A percentile compares a stretch with the other conserved stretches of the same genome.
These are phyloP conservation scores for Cavia porcellus DNA, from an alignment of 2,113 vertebrate genomes.

Conservation along the genomic window DNA sequence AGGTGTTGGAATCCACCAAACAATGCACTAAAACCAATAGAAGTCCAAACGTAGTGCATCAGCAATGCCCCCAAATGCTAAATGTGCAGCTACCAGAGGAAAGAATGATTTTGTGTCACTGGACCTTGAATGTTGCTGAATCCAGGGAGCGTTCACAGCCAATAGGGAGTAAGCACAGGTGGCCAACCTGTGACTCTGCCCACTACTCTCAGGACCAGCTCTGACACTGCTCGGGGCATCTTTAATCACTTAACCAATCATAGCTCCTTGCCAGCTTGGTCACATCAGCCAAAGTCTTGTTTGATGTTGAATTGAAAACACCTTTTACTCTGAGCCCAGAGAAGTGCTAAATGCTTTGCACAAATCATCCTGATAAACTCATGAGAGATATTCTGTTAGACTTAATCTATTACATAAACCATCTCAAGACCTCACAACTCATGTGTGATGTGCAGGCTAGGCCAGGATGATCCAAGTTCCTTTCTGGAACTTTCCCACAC, in stretches of 20 bases:
- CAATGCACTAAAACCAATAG: not conserved
- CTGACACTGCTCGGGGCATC: not conserved
- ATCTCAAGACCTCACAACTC: not conserved
- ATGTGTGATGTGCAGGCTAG: not conserved
- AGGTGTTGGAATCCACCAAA: not conserved
- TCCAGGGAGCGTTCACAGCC: not conserved
- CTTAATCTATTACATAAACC: not conserved
- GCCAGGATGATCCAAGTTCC: not conserved
- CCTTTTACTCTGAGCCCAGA: not conserved
- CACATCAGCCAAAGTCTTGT: not conserved
- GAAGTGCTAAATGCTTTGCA: not conserved
- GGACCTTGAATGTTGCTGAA: not conserved
- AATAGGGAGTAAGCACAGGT: not conserved
- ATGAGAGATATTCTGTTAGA: not conserved
- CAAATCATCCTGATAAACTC: not conserved
- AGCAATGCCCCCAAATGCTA: not conserved
- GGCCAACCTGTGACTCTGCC: not conserved
- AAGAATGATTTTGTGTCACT: not conserved
- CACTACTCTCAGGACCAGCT: not conserved
- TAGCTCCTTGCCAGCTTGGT: not conserved
- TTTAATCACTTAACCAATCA: not conserved
- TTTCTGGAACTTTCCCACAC: not conserved
- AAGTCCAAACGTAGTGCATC: not conserved
- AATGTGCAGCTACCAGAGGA: not conserved
- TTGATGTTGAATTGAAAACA: constrained; percentile 3